Conservation (phyloP, 2,888 invertebrate species). For the Nebria brevicollis region DNA sequence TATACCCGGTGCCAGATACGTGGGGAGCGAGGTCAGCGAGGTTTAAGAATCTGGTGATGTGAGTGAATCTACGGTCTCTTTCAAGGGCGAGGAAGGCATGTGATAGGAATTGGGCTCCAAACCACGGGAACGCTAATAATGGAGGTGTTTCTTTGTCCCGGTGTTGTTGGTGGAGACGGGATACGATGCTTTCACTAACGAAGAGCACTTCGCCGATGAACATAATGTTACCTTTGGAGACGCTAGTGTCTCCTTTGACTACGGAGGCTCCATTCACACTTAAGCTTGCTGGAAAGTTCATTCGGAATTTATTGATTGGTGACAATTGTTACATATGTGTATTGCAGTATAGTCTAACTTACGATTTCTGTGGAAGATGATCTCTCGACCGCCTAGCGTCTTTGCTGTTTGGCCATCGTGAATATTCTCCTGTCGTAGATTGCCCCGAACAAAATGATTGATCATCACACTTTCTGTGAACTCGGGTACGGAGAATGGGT, state of each 20-base stretch:
- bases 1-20: slow-evolving; percentile 73
- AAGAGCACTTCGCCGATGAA: slow-evolving; percentile 72
- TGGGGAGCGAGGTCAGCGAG: slow-evolving; percentile 71
- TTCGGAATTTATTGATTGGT: not conserved
- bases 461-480: slow-evolving; percentile 71
- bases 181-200: slow-evolving; percentile 71
- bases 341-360: slow-evolving; percentile 55
- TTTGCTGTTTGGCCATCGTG: slow-evolving; percentile 67
- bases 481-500: slow-evolving; percentile 73
- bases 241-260: slow-evolving; percentile 69
- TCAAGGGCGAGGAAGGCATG: slow-evolving; percentile 72
- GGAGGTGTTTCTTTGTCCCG: slow-evolving; percentile 74
- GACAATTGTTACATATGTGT: no score
- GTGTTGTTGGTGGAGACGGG: slow-evolving; percentile 71
- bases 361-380: slow-evolving; percentile 69
- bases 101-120: slow-evolving; percentile 72
- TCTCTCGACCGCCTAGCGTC: slow-evolving; percentile 69
- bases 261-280: slow-evolving; percentile 70
- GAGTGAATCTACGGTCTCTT: slow-evolving; percentile 67
- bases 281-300: slow-evolving; percentile 60
- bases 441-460: slow-evolving; percentile 70
- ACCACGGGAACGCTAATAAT: slow-evolving; percentile 72
- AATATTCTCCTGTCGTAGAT: slow-evolving; percentile 67
- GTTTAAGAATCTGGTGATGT: slow-evolving; percentile 71
- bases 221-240: slow-evolving; percentile 71